phyloP scores from a whole-genome alignment of 1,140 invertebrate species.

The Coelopa frigida region DNA sequence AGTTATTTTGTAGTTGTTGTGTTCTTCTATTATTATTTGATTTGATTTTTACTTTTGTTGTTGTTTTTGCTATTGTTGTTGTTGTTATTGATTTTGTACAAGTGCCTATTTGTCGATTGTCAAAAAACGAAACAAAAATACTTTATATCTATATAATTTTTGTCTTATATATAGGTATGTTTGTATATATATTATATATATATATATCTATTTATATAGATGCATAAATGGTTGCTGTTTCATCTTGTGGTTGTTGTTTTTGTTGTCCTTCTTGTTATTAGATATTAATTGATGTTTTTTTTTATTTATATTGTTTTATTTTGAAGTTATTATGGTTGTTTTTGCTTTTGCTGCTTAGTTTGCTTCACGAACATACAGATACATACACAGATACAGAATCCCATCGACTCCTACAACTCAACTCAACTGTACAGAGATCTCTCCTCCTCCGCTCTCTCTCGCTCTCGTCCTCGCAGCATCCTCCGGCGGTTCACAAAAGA shows the following conservation, averaged over 20 bases:
- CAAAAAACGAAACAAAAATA: conserved; percentile 28
- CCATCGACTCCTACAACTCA: no score
- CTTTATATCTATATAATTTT: neutral
- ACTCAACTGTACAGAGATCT: no score
- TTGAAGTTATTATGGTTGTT: conserved; percentile 5
- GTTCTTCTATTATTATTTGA: neutral
- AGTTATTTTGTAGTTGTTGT: neutral
- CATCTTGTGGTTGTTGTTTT: conserved; percentile 3
- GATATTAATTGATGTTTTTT: conserved; percentile 3
- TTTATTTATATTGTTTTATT: conserved; percentile 11
- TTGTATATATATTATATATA: neutral
- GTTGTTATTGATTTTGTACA: conserved; percentile 7
- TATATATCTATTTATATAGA: conserved; percentile 9
- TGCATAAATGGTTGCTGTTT: conserved; percentile 1
- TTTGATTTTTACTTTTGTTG: no score
- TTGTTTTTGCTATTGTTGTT: neutral
- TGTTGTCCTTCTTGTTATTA: conserved; percentile 9
- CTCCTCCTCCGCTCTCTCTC: no score
- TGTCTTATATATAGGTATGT: conserved; percentile 8
- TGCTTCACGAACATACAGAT: no score
- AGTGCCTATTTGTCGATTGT: conserved; percentile 44
- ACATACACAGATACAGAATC: no score
- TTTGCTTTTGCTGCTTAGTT: neutral
- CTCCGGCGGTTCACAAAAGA: no score
- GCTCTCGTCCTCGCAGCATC: no score